Evolutionary conservation across 1,140 invertebrate species (phyloP).

Genomic region (Euglossa dilemma): DNA sequence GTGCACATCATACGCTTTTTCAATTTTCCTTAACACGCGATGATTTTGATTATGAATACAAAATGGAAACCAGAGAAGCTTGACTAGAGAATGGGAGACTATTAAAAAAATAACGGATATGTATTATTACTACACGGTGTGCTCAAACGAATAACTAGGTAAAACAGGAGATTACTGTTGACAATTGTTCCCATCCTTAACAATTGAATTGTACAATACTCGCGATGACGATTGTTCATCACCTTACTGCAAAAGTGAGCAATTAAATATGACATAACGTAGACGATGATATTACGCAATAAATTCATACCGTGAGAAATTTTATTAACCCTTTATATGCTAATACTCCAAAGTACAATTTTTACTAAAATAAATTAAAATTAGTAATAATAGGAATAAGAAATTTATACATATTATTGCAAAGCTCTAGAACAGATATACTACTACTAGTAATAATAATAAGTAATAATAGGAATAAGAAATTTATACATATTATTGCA

Average conservation of each 20-base stretch:
- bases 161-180: neutral
- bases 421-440: too few species aligned
- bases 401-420: too few species aligned
- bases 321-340: too few species aligned
- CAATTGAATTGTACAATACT: conserved; percentile 8
- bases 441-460: too few species aligned
- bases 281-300: neutral
- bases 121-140: neutral
- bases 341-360: too few species aligned
- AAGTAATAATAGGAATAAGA: too few species aligned
- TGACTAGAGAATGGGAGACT: neutral
- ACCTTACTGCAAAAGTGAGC: neutral
- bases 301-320: too few species aligned
- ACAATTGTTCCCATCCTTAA: conserved; percentile 16
- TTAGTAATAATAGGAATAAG: too few species aligned
- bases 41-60: neutral
- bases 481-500: too few species aligned
- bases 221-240: conserved; percentile 5
- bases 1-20: neutral
- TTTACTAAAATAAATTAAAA: too few species aligned
- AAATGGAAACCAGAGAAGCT: neutral
- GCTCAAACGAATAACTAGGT: neutral
- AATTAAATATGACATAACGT: conserved; percentile 9
- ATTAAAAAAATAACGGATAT: conserved; percentile 22
- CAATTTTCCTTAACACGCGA: neutral